Percentiles rank a stretch among this genome's conserved stretches.
These are phyloP conservation scores for Plagiodera versicolora DNA, from an alignment of 2,888 invertebrate genomes.

Conservation along the genomic window DNA sequence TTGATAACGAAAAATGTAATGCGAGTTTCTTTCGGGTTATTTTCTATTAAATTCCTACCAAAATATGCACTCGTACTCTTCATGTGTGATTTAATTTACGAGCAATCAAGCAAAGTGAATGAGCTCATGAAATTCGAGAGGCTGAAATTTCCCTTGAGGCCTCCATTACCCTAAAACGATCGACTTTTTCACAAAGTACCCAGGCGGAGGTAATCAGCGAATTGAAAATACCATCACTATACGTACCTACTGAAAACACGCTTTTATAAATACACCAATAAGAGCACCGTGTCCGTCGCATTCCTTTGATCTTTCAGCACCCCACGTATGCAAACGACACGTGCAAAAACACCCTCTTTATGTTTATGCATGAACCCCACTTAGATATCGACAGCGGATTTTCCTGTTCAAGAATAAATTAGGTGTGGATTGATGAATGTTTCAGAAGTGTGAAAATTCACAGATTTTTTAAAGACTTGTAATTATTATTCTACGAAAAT, in stretches of 20 bases:
- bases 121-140: background rate
- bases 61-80: too few species aligned
- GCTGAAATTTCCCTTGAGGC: background rate
- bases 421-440: too few species aligned
- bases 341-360: slow-evolving; percentile 26
- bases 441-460: too few species aligned
- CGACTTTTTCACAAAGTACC: slow-evolving; percentile 18
- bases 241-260: background rate
- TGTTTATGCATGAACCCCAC: slow-evolving; percentile 21
- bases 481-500: too few species aligned
- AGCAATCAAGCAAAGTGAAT: too few species aligned
- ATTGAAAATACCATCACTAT: slow-evolving; percentile 19
- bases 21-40: too few species aligned
- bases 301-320: slow-evolving; percentile 30
- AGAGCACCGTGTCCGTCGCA: slow-evolving; percentile 15
- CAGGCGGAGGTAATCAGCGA: slow-evolving; percentile 19
- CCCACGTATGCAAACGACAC: slow-evolving; percentile 31
- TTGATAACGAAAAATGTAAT: too few species aligned
- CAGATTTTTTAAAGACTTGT: too few species aligned
- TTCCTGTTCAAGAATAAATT: too few species aligned
- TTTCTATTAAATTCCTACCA: too few species aligned
- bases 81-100: too few species aligned
- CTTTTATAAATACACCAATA: background rate
- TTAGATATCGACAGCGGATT: background rate
- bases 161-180: background rate